Base-by-base conservation (phyloP, 2,797 vertebrate species). In the Meda fulgida region DNA sequence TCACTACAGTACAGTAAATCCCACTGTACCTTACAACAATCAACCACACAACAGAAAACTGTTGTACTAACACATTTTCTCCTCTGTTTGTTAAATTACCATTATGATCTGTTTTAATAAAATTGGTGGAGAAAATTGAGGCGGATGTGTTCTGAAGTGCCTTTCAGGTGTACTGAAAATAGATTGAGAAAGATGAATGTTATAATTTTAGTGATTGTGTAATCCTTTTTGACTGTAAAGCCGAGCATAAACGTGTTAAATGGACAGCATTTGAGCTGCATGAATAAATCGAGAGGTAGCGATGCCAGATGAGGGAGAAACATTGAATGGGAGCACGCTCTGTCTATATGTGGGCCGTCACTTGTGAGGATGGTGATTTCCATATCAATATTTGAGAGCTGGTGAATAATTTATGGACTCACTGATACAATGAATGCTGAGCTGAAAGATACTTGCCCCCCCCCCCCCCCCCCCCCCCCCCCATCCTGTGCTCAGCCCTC, bases 371-470 rank as follows among this genome's bases (percentile, higher is more conserved):
- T 88, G 88, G 87, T 85, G 88, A 94, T 93, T 92, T 92, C 88
- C 90, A 91, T 92, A 94, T 95, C 89, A 94, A 94, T 94, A 93
- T 93, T 92, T 93, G 88, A 94, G 90, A 87, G 88, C 40, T 85
- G 77, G 80, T 93, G 90, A 92, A 90, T 92, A 90, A 92, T 94
- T 93, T 90, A 94, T 92, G 79, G 87, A 77, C 86, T 89, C 84
- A 66, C 80, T 92, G 93, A 92, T 91, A 92, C 91, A 89, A 87
- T 92, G 88, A 89, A 87, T 85, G 70, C 85, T 84, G 48, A 78
- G 89, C 82, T 11, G 58, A 92, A 89, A 89, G 88, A 90, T 85
- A 80, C 72, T 85, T 87, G 55, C 48, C 80, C 80, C 80, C 72
- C 21, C 19, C 8, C 55, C 23, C 23, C 4, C n/a, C 21, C 18